phyloP scores from a whole-genome alignment of 2,113 vertebrate species.

The Chaetodon auriga region DNA sequence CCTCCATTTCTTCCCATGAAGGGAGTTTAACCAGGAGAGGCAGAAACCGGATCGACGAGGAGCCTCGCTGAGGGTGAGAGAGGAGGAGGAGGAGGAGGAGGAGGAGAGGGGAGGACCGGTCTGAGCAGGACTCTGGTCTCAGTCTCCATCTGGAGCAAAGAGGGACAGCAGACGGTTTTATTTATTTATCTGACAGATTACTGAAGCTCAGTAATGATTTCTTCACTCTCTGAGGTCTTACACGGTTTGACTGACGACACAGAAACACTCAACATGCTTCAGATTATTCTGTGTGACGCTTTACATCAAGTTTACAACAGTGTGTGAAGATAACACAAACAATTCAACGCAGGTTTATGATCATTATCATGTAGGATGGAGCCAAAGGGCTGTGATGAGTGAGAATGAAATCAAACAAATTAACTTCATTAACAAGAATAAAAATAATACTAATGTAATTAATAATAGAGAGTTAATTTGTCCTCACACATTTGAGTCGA shows the following conservation, averaged over 20 bases:
- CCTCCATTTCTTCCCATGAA: slow-evolving; percentile 61
- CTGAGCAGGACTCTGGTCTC: slow-evolving; percentile 28
- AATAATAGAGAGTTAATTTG: not conserved
- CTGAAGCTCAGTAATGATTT: too few relatives aligned
- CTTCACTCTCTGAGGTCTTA: too few relatives aligned
- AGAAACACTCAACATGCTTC: too few relatives aligned
- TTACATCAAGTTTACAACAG: too few relatives aligned
- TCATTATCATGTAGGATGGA: not conserved
- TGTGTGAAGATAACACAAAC: not conserved
- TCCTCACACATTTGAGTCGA: not conserved
- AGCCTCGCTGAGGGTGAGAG: slow-evolving; percentile 22
- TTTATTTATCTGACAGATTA: too few relatives aligned
- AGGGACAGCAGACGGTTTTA: not conserved
- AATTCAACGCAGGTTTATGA: not conserved
- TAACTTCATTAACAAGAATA: not conserved
- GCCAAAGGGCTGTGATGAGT: not conserved
- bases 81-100: slow-evolving; percentile 25
- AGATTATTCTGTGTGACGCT: too few relatives aligned
- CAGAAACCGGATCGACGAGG: slow-evolving; percentile 61
- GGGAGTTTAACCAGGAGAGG: slow-evolving; percentile 73
- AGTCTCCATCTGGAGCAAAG: slow-evolving; percentile 43
- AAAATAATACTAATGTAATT: not conserved
- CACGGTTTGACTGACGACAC: too few relatives aligned
- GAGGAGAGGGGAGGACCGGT: slow-evolving; percentile 27
- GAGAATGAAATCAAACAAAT: not conserved